phyloP scores from a whole-genome alignment of 2,888 invertebrate species.

The Heteromyza rotundicornis region DNA sequence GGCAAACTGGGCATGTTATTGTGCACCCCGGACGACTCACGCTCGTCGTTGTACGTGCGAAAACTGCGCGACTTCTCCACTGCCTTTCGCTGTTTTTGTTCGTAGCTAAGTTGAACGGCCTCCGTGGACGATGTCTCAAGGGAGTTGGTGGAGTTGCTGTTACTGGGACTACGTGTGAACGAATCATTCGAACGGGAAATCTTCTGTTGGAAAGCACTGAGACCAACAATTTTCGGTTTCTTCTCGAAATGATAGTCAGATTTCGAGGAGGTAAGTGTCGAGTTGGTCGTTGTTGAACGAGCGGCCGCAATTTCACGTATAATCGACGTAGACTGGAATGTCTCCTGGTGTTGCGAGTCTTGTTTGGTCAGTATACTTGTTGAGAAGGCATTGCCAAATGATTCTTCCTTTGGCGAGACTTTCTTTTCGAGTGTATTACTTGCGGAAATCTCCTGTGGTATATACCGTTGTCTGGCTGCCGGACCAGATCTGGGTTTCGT shows the following conservation, averaged over 20 bases:
- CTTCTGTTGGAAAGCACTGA: conserved; percentile 67
- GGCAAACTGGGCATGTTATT: conserved; percentile 59
- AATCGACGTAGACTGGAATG: conserved; percentile 56
- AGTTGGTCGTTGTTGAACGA: not conserved
- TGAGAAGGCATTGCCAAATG: conserved; percentile 8
- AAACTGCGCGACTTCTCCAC: conserved; percentile 78
- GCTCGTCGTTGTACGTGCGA: conserved; percentile 66
- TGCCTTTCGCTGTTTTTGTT: conserved; percentile 64
- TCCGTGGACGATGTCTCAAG: conserved; percentile 55
- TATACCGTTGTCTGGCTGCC: conserved; percentile 66
- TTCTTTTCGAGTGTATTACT: conserved; percentile 30
- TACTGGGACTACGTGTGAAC: conserved; percentile 45
- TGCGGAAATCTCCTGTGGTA: conserved; percentile 65
- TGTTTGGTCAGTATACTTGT: conserved; percentile 37
- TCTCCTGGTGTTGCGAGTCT: conserved; percentile 43
- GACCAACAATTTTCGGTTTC: conserved; percentile 64
- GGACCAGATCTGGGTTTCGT: conserved; percentile 63
- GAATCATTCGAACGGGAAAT: conserved; percentile 63
- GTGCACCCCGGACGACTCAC: conserved; percentile 30
- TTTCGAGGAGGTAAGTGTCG: conserved; percentile 13
- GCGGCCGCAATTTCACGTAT: conserved; percentile 45
- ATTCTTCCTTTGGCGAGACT: not conserved
- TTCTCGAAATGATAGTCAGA: conserved; percentile 52
- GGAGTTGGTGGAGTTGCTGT: conserved; percentile 36
- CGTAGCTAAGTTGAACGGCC: conserved; percentile 42